These are phyloP conservation scores for Cheirogaleus medius DNA, from an alignment of 2,113 vertebrate species.

Conservation along the genomic window DNA sequence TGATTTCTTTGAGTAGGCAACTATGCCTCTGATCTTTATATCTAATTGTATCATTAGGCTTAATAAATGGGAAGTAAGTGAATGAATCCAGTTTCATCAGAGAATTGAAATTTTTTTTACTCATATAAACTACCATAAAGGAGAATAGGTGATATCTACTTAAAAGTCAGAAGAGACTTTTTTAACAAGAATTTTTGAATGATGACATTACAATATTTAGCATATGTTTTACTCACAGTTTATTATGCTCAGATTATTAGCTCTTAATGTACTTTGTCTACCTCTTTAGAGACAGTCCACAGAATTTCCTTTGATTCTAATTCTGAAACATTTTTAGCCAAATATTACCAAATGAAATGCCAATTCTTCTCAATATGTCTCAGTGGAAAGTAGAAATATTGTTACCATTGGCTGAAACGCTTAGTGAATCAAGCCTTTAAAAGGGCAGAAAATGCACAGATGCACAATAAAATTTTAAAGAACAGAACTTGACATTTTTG, in stretches of 20 bases:
- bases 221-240: neutral
- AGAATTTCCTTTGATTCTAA: conserved; percentile 28
- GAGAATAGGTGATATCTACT: neutral
- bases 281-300: neutral
- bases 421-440: conserved; percentile 55
- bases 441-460: conserved; percentile 66
- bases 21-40: neutral
- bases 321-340: neutral
- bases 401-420: conserved; percentile 57
- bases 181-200: neutral
- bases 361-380: neutral
- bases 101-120: neutral
- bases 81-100: neutral
- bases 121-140: neutral
- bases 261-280: neutral
- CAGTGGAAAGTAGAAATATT: conserved; percentile 49
- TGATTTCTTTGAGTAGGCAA: neutral
- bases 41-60: neutral
- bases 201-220: neutral
- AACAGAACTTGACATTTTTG: conserved; percentile 64
- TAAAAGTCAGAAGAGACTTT: neutral
- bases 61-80: neutral
- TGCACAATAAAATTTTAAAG: conserved; percentile 64
- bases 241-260: neutral
- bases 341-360: conserved; percentile 26